Base-by-base conservation (phyloP, 2,113 vertebrate species). In the Sterna hirundo region DNA sequence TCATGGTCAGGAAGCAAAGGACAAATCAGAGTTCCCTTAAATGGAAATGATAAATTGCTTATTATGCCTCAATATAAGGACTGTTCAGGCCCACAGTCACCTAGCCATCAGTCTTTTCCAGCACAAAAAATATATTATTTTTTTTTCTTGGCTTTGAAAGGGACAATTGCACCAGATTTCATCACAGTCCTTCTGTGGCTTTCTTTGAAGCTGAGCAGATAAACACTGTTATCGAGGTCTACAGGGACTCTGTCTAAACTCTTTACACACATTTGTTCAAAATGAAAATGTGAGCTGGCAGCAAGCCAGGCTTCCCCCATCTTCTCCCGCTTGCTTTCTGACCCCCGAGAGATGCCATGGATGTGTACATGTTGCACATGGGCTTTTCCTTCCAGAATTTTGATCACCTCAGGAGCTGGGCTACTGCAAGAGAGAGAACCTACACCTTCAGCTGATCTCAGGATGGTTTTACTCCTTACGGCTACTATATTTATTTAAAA, bases 201-300 rank as follows among this genome's bases (percentile, higher is more conserved):
- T 88, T 64, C 91, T 83, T 83, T 65, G 87, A 89, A 94, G 72
- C 46, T 65, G 40, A 94, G 70, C 62, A 93, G 79, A 92, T 77
- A 90, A 94, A 93, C 57, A 69, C 29, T 38, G 27, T 55, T 96
- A 87, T 94, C 60, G 2, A 76, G 68, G 68, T 86, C 90, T 88
- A 69, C 34, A 44, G 86, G 26, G 95, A 84, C 38, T 74, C 69
- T 9, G 4, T 42, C 64, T 86, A 97, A 95, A 92, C 52, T 92
- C 71, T 71, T 93, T 95, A 94, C 42, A 87, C 69, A 64, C 12
- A 46, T 94, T 94, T 82, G 83, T 77, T 95, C 38, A 3, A 96
- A 95, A 94, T 30, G 44, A 88, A 94, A 94, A 96, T 86, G 72
- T 62, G 60, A 96, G 25, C 79, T 91, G 89, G 91, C 75, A 88